Conservation (phyloP, 2,888 invertebrate genomes). For the Eristalinus sepulchralis region DNA sequence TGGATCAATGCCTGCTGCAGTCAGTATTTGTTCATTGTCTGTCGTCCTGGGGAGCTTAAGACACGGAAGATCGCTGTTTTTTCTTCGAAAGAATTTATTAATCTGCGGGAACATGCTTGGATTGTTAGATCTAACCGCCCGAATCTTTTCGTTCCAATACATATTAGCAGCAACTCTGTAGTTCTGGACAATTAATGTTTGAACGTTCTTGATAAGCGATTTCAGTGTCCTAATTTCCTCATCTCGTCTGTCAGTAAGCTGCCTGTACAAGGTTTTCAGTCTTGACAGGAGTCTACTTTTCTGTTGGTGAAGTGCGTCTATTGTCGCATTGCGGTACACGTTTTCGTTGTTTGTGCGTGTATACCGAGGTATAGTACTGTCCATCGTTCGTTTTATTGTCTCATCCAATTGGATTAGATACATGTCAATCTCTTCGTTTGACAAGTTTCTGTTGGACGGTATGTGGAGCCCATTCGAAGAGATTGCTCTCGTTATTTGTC, state of each 20-base stretch:
- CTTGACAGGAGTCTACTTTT: background rate
- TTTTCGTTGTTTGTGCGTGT: too few species aligned
- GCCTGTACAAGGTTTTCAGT: background rate
- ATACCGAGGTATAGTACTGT: background rate
- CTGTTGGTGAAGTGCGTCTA: too few species aligned
- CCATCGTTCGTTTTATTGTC: background rate
- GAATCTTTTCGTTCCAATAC: too few species aligned
- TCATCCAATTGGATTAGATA: background rate
- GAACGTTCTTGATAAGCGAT: too few species aligned
- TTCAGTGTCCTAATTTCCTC: too few species aligned
- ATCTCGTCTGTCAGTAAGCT: background rate
- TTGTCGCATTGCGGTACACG: too few species aligned
- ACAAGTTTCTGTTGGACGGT: background rate
- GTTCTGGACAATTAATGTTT: too few species aligned
- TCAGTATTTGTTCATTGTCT: background rate
- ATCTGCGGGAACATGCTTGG: background rate
- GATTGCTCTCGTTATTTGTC: background rate
- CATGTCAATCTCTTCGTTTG: background rate
- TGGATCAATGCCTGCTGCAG: too few species aligned
- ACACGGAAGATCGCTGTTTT: background rate
- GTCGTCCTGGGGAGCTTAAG: background rate
- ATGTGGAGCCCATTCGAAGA: background rate
- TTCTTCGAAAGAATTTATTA: too few species aligned
- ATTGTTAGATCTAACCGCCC: background rate
- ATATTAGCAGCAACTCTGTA: too few species aligned